Evolutionary conservation across 1,140 invertebrate species (phyloP).

Genomic region (Fopius arisanus): DNA sequence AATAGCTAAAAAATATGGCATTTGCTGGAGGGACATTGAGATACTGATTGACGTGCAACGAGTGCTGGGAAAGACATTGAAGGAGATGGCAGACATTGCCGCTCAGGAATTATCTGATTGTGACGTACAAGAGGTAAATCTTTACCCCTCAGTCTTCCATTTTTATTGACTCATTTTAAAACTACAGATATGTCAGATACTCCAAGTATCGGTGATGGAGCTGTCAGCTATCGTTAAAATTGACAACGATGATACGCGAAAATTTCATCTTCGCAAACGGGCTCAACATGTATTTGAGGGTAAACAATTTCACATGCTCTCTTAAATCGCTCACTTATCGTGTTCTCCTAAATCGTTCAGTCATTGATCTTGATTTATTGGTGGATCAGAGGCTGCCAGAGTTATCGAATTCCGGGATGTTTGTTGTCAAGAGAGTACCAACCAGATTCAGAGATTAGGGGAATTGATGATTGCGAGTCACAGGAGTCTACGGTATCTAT

Average conservation of each 20-base stretch:
- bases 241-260: constrained; percentile 73
- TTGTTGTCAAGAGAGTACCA: constrained; percentile 51
- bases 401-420: constrained; percentile 63
- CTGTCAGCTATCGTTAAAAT: constrained; percentile 73
- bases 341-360: constrained; percentile 17
- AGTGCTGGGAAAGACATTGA: neutral
- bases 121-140: neutral
- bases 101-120: neutral
- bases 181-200: neutral
- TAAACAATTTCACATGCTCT: constrained; percentile 46
- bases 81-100: constrained; percentile 3
- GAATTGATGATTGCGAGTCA: constrained; percentile 91
- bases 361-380: constrained; percentile 22
- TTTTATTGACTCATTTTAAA: neutral
- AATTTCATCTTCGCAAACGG: constrained; percentile 81
- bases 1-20: constrained; percentile 36
- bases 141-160: neutral
- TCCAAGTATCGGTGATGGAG: constrained; percentile 57
- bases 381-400: constrained; percentile 65
- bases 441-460: constrained; percentile 73
- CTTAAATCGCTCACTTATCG: constrained; percentile 26
- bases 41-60: neutral
- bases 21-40: neutral
- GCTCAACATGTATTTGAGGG: constrained; percentile 88
- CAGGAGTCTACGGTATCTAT: constrained; percentile 81